Conservation (phyloP, 2,888 invertebrate species). For the Drosophila seclusa region DNA sequence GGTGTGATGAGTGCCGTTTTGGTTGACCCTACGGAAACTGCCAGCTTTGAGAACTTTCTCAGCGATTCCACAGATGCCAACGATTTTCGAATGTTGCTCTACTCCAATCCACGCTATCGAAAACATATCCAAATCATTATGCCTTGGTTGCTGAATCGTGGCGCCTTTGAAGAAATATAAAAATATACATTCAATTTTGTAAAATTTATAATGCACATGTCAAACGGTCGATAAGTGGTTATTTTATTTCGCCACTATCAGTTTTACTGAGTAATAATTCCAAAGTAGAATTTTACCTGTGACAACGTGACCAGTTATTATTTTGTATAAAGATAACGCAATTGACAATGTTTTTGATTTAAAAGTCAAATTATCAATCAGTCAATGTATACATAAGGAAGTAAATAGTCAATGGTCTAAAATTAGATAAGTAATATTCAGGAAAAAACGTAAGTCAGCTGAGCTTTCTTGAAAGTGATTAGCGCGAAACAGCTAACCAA, state of each 20-base stretch:
- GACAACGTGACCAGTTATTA: conserved; percentile 5
- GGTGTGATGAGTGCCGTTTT: conserved; percentile 74
- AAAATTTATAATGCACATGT: neutral
- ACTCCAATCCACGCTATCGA: conserved; percentile 69
- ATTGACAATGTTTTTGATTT: neutral
- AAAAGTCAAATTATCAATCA: neutral
- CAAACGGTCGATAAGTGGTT: neutral
- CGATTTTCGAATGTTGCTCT: conserved; percentile 59
- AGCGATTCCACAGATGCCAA: conserved; percentile 42
- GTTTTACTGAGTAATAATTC: conserved; percentile 1
- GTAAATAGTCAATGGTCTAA: neutral
- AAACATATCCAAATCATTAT: conserved; percentile 72
- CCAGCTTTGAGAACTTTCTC: conserved; percentile 67
- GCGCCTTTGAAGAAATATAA: conserved; percentile 49
- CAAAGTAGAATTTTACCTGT: neutral
- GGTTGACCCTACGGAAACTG: conserved; percentile 63
- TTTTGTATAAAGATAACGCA: conserved; percentile 14
- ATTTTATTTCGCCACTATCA: conserved; percentile 3
- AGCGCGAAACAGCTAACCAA: neutral
- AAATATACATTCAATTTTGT: neutral
- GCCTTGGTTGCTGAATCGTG: conserved; percentile 80
- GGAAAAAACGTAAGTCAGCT: neutral
- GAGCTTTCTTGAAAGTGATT: neutral
- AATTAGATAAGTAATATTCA: neutral
- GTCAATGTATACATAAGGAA: neutral